Conservation (phyloP, 2,113 vertebrate genomes). For the Plecotus auritus region DNA sequence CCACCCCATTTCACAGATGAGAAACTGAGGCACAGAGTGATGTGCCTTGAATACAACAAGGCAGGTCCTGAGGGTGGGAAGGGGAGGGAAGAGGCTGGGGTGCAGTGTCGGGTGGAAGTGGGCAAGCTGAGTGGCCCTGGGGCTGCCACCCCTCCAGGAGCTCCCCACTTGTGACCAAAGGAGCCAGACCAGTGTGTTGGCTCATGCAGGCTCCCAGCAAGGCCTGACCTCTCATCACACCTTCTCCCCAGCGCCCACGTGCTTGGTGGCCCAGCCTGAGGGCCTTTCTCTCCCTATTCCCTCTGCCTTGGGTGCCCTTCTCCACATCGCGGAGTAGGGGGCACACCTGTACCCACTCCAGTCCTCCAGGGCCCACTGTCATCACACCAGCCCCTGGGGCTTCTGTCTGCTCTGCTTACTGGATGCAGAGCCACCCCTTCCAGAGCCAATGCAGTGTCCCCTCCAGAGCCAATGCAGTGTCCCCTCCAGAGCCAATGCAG, state of each 20-base stretch:
- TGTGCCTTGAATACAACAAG: not conserved
- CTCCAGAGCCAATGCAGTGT: no score
- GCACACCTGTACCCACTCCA: not conserved
- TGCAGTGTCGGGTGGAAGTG: not conserved
- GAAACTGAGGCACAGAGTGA: not conserved
- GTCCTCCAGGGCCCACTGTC: not conserved
- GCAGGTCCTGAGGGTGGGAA: not conserved
- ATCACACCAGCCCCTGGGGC: not conserved
- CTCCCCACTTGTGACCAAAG: not conserved
- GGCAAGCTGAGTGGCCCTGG: not conserved
- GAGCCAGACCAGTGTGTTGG: not conserved
- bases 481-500: not conserved
- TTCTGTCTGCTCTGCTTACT: not conserved
- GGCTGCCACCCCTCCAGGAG: not conserved
- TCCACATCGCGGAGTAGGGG: not conserved
- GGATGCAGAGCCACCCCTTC: not conserved
- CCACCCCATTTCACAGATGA: not conserved
- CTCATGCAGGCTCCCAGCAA: not conserved
- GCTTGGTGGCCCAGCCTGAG: not conserved
- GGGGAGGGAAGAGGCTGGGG: not conserved
- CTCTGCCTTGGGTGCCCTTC: not conserved
- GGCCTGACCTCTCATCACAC: not conserved
- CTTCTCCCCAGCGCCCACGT: no score
- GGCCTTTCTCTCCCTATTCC: not conserved
- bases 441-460: not conserved